These are phyloP conservation scores for Neogale vison DNA, from an alignment of 2,113 vertebrate genomes.

Conservation along the genomic window DNA sequence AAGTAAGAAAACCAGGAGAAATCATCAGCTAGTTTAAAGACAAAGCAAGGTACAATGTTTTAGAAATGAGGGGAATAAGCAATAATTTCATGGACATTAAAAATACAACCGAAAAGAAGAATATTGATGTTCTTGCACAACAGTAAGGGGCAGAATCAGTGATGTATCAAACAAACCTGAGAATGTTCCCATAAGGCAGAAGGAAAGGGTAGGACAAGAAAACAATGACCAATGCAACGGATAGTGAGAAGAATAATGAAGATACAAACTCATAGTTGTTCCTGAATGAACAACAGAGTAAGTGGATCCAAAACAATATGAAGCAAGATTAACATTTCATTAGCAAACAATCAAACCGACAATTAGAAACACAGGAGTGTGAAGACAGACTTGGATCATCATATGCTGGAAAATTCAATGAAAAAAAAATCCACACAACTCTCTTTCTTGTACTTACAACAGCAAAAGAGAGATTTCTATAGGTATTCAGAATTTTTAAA, in stretches of 20 bases:
- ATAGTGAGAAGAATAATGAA: not conserved
- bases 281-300: not conserved
- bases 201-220: not conserved
- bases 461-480: not conserved
- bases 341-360: not conserved
- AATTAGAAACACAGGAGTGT: not conserved
- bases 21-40: not conserved
- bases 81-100: not conserved
- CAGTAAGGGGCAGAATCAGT: not conserved
- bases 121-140: not conserved
- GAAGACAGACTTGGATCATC: not conserved
- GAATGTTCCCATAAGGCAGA: not conserved
- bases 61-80: not conserved
- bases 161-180: not conserved
- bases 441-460: not conserved
- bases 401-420: not conserved
- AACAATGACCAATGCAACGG: not conserved
- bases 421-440: not conserved
- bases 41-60: not conserved
- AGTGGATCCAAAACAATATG: not conserved
- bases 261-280: not conserved
- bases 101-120: not conserved
- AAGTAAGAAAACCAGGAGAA: not conserved
- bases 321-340: not conserved
- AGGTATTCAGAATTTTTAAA: not conserved